Evolutionary conservation across 1,140 invertebrate species (phyloP).

Genomic region (Heliothis virescens): DNA sequence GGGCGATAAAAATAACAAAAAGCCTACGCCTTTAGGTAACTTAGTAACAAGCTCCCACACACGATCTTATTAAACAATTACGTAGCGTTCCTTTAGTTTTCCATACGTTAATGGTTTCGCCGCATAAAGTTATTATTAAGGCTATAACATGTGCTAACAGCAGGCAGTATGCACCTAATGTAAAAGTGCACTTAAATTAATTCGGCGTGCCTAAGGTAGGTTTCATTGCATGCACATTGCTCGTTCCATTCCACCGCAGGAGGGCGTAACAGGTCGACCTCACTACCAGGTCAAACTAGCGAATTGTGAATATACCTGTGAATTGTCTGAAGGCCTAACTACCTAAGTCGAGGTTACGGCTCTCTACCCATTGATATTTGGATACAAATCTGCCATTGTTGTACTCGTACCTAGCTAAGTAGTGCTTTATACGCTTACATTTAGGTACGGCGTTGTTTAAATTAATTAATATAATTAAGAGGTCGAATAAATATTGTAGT

Average conservation of each 20-base stretch:
- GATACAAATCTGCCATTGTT: not conserved
- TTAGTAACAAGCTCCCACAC: no score
- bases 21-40: no score
- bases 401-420: not conserved
- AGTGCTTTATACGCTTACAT: no score
- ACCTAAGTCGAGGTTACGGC: not conserved
- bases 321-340: slow-evolving; percentile 35
- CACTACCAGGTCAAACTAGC: slow-evolving; percentile 63
- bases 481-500: slow-evolving; percentile 7
- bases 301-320: slow-evolving; percentile 47
- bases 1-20: no score
- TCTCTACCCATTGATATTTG: slow-evolving; percentile 5
- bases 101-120: not conserved
- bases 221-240: slow-evolving; percentile 71
- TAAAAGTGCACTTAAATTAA: slow-evolving; percentile 70
- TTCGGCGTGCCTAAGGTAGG: slow-evolving; percentile 57
- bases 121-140: slow-evolving; percentile 18
- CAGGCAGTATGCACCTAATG: slow-evolving; percentile 45
- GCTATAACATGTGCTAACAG: slow-evolving; percentile 15
- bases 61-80: no score
- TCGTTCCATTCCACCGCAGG: slow-evolving; percentile 61
- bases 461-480: slow-evolving; percentile 11
- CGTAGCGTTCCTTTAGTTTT: not conserved
- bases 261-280: slow-evolving; percentile 75
- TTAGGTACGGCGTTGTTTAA: not conserved